Percentiles rank a stretch among this genome's conserved stretches.
Conservation (phyloP, 2,888 invertebrate species). For the Apocheima hispidaria region DNA sequence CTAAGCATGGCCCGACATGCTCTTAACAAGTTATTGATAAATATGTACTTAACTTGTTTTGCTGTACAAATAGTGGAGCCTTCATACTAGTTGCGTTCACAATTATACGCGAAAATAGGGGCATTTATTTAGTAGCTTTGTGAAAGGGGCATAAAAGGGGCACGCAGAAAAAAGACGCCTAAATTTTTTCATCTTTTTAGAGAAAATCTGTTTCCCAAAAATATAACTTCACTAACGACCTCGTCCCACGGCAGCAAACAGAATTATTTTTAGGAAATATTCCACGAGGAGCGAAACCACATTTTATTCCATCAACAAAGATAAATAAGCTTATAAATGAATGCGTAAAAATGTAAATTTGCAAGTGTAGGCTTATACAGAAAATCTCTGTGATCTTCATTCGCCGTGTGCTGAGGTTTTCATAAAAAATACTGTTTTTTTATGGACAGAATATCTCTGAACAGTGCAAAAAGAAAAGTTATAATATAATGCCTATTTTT, state of each 20-base stretch:
- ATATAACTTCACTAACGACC: background rate
- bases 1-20: no score
- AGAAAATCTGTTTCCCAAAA: background rate
- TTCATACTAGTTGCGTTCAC: no score
- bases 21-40: no score
- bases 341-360: constrained; percentile 25
- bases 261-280: constrained; percentile 11
- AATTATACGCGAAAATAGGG: no score
- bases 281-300: constrained; percentile 8
- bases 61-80: no score
- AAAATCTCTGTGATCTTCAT: constrained; percentile 11
- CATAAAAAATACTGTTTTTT: constrained; percentile 1
- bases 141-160: background rate
- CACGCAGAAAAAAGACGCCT: background rate
- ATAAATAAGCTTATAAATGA: constrained; percentile 24
- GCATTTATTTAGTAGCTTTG: no score
- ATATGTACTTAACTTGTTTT: no score
- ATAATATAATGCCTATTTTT: no score
- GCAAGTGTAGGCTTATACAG: constrained; percentile 7
- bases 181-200: constrained; percentile 1
- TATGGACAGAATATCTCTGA: background rate
- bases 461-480: background rate
- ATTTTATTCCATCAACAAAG: constrained; percentile 22
- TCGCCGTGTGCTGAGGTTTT: background rate
- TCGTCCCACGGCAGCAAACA: constrained; percentile 7